phyloP scores from a whole-genome alignment of 2,888 invertebrate genomes.

The Micoletzkya japonica region DNA sequence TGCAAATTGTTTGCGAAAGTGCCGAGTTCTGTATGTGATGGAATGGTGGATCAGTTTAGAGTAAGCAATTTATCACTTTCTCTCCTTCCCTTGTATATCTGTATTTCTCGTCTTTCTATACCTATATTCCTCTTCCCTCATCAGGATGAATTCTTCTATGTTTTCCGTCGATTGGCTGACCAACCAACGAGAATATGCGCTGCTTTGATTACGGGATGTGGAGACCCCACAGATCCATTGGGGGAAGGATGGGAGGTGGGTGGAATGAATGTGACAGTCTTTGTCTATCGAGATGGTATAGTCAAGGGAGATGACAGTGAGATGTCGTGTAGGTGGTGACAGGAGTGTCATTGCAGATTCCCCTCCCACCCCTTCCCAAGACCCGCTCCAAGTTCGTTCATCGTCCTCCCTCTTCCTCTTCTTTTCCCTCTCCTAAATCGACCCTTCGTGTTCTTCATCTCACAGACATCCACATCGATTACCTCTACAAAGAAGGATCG shows the following conservation, averaged over 20 bases:
- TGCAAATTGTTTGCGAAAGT: constrained; percentile 56
- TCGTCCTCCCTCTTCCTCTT: not conserved
- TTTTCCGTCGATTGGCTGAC: constrained; percentile 47
- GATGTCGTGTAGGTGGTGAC: no score
- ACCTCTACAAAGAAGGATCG: constrained; percentile 81
- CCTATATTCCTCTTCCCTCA: no score
- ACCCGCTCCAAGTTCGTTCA: no score
- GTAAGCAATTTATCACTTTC: constrained; percentile 19
- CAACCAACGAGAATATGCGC: constrained; percentile 56
- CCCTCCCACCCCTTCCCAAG: constrained; percentile 5
- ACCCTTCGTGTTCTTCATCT: constrained; percentile 84
- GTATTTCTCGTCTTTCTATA: not conserved
- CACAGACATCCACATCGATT: constrained; percentile 93
- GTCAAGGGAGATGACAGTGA: not conserved
- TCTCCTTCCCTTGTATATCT: not conserved
- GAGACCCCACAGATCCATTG: constrained; percentile 66
- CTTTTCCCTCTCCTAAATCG: not conserved
- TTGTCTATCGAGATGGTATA: no score
- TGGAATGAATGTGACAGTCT: no score
- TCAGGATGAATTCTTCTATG: constrained; percentile 60
- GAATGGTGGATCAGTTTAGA: constrained; percentile 58
- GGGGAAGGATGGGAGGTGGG: constrained; percentile 54
- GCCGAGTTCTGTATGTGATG: constrained; percentile 53
- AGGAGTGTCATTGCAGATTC: not conserved
- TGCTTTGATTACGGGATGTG: constrained; percentile 64